Evolutionary conservation across 2,888 invertebrate species (phyloP).

Genomic region (Steinernema hermaphroditum): DNA sequence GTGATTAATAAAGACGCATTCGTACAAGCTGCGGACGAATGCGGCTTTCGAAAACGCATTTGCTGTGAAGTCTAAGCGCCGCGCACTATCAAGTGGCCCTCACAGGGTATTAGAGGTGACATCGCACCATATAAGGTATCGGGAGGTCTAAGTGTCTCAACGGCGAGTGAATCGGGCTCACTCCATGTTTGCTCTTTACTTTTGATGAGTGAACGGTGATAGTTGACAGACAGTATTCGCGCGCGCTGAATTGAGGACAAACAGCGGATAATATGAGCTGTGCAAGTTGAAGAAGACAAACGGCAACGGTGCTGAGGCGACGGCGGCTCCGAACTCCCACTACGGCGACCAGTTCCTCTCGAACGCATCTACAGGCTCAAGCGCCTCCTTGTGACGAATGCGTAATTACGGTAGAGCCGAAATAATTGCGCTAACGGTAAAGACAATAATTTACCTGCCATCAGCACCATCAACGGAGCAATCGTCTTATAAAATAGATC

Average conservation of each 20-base stretch:
- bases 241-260: conserved; percentile 25
- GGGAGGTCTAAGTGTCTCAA: conserved; percentile 23
- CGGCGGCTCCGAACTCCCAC: background rate
- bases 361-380: background rate
- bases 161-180: background rate
- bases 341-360: background rate
- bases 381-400: background rate
- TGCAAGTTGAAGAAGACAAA: conserved; percentile 18
- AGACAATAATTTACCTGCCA: conserved; percentile 31
- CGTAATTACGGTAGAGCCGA: conserved; percentile 11
- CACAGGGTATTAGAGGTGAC: conserved; percentile 27
- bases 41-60: conserved; percentile 7
- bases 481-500: conserved; percentile 31
- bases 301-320: background rate
- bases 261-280: conserved; percentile 27
- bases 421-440: conserved; percentile 26
- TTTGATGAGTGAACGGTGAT: conserved; percentile 31
- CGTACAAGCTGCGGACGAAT: background rate
- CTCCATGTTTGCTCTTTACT: conserved; percentile 29
- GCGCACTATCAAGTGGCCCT: conserved; percentile 7
- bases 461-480: conserved; percentile 18
- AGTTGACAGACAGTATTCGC: conserved; percentile 31
- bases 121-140: conserved; percentile 30
- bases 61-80: background rate
- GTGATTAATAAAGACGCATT: background rate